These are phyloP conservation scores for Gymnogyps californianus DNA, from an alignment of 2,113 vertebrate species.

Conservation along the genomic window DNA sequence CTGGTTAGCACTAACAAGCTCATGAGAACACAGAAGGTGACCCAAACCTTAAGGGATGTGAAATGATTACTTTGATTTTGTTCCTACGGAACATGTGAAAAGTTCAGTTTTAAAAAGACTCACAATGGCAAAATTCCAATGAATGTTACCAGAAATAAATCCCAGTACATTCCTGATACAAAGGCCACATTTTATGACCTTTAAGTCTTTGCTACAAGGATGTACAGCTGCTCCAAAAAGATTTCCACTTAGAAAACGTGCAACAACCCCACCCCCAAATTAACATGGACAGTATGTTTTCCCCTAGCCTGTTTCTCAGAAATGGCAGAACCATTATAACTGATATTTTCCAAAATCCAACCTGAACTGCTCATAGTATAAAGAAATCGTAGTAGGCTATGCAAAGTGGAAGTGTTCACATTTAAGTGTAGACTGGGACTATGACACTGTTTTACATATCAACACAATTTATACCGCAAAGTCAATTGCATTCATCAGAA, in stretches of 20 bases:
- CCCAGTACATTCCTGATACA: neutral
- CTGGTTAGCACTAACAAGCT: neutral
- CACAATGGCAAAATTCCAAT: neutral
- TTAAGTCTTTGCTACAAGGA: neutral
- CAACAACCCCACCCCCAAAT: neutral
- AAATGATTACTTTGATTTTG: neutral
- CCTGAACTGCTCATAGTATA: neutral
- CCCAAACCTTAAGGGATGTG: neutral
- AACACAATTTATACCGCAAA: neutral
- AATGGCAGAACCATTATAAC: neutral
- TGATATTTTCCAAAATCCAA: neutral
- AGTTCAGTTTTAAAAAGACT: neutral
- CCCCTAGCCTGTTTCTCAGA: neutral
- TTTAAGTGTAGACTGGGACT: neutral
- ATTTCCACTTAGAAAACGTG: neutral
- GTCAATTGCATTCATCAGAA: neutral
- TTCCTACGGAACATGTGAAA: neutral
- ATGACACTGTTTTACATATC: neutral
- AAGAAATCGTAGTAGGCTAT: neutral
- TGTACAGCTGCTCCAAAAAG: neutral
- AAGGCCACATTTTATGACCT: neutral
- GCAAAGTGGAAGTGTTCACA: neutral
- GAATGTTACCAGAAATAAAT: neutral
- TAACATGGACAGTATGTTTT: neutral
- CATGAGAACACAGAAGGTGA: neutral